Base-by-base conservation (phyloP, 1,140 invertebrate species). In the Wasmannia auropunctata region DNA sequence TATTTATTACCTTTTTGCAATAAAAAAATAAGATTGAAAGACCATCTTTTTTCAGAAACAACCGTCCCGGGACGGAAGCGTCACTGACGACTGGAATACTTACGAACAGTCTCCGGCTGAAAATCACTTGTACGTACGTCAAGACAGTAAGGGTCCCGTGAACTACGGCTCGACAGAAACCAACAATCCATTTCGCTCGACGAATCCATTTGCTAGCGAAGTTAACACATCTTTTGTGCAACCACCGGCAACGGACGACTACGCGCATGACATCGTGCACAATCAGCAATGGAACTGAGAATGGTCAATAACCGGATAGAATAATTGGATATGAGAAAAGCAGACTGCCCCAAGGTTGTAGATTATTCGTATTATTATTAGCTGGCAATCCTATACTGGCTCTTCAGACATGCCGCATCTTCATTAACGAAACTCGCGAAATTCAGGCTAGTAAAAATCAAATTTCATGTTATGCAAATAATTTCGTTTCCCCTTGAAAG, bases 141-240 rank as follows among this genome's bases (percentile, higher is more conserved):
- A 90, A 28, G 92, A 93, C 3, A 88, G 84, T 54, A 89, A 86
- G 19, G 80, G 80, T 8, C 51, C 91, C 25, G 92, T 92, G 5
- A 94, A 90, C 85, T 95, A 95, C 63, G 95, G 95, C 31, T 93
- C 95, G 22, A 95, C 93, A 14, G 92, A 93, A n/a, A 93, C 75
- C n/a, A 92, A 90, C 43, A 95, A 95, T 87, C 94, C 95, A 22
- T 95, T 95, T 86, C 91, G 92, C 69, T 94, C 95, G 65, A 94
- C 94, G 37, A 95, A 95, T 86, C 94, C 94, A 2, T 95, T 95
- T 75, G 91, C 87, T 43, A 93, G 43, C 31, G 92, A 93, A 46
- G 81, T 95, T 1, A 94, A 85, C 62, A 83, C 94, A 4, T 91
- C 91, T 6, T 60, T 92, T 63, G 94, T 95, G 0, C 95, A 95